Evolutionary conservation across 2,888 invertebrate genomes (phyloP).

Genomic region (Pegoplata infirma): DNA sequence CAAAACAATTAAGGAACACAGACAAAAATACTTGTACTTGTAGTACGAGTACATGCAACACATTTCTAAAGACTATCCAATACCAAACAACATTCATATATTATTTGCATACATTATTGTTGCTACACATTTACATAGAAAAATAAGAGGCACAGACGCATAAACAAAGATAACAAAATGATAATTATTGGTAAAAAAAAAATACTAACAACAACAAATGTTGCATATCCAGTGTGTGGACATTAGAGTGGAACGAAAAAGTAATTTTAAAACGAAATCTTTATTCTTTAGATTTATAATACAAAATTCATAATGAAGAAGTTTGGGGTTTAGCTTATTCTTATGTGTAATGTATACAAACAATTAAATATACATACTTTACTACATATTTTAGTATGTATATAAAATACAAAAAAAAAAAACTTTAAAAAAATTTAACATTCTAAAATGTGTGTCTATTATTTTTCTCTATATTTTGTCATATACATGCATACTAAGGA

Average conservation of each 20-base stretch:
- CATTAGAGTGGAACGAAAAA: too few relatives aligned
- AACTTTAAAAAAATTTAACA: slow-evolving; percentile 37
- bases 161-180: slow-evolving; percentile 67
- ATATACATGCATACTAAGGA: background rate
- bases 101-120: background rate
- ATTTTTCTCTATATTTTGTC: slow-evolving; percentile 12
- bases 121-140: background rate
- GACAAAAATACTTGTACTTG: background rate
- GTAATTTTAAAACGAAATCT: too few relatives aligned
- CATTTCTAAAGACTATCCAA: slow-evolving; percentile 27
- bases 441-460: slow-evolving; percentile 44
- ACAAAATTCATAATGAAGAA: too few relatives aligned
- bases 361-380: slow-evolving; percentile 25
- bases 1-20: slow-evolving; percentile 38
- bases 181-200: slow-evolving; percentile 67
- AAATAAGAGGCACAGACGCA: slow-evolving; percentile 45
- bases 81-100: slow-evolving; percentile 12
- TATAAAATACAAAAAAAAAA: slow-evolving; percentile 4
- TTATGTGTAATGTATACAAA: too few relatives aligned
- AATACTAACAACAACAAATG: slow-evolving; percentile 38
- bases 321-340: too few relatives aligned
- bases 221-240: too few relatives aligned
- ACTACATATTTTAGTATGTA: slow-evolving; percentile 60
- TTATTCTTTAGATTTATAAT: too few relatives aligned
- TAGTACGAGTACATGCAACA: background rate